Evolutionary conservation across 1,140 invertebrate species (phyloP).

Genomic region (Drosophila repletoides): DNA sequence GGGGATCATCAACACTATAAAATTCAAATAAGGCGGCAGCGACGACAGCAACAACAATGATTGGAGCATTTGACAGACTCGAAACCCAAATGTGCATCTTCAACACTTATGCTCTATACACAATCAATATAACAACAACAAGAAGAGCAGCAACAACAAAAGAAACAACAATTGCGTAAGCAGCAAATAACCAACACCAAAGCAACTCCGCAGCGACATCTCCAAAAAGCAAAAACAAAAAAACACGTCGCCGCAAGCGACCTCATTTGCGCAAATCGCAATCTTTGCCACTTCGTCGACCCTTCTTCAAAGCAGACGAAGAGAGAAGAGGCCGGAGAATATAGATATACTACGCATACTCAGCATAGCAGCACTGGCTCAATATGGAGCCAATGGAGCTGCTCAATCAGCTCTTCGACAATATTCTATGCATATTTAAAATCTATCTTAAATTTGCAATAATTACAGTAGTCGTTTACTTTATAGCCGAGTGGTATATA

Average conservation of each 20-base stretch:
- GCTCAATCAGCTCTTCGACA: constrained; percentile 45
- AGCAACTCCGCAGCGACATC: neutral
- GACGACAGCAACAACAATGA: constrained; percentile 19
- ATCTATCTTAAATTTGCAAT: constrained; percentile 72
- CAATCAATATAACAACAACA: constrained; percentile 26
- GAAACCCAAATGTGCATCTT: constrained; percentile 67
- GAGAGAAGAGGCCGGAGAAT: neutral
- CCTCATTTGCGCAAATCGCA: constrained; percentile 61
- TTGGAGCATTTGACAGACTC: constrained; percentile 5
- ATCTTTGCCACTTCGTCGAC: constrained; percentile 31
- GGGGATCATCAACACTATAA: constrained; percentile 54
- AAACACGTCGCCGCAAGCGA: constrained; percentile 42
- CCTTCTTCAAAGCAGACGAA: neutral
- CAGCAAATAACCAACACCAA: constrained; percentile 14
- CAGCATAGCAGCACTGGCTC: constrained; percentile 37
- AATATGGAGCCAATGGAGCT: constrained; percentile 57
- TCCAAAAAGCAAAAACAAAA: too few species aligned
- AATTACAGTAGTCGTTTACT: constrained; percentile 64
- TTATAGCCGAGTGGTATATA: constrained; percentile 74
- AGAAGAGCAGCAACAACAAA: constrained; percentile 8
- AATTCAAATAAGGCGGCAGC: constrained; percentile 58
- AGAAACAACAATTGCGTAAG: constrained; percentile 39
- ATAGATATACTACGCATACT: constrained; percentile 43
- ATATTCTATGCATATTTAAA: constrained; percentile 67
- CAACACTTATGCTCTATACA: constrained; percentile 51